Evolutionary conservation across 2,888 invertebrate genomes (phyloP), one percentile per base, ranked within the genome.

Genomic region (Papilio elwesi): DNA sequence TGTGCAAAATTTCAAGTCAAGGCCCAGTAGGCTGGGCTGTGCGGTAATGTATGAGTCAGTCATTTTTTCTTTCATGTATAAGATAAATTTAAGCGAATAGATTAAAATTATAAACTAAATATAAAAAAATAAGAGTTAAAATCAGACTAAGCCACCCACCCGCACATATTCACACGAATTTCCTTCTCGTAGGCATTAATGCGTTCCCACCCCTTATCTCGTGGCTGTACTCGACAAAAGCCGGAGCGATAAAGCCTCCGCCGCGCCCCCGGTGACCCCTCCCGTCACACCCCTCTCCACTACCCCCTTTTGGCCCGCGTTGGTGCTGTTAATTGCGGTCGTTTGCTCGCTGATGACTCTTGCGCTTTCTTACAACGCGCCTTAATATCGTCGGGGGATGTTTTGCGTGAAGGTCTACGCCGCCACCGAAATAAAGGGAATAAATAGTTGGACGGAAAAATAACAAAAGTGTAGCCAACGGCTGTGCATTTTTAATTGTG

Each of bases 281-380:
- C 72, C 15, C 43, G 59, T 38, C 49, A 6, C 38, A 12, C 48
- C 51, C 59, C 47, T 26, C 26, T 16, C 36, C 11, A 8, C 48
- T 4, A n/a, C 26, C 36, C 53, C 11, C 15, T 15, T 36, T 80
- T 78, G 76, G 82, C 77, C 13, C 26, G 36, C 12, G 57, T 36
- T 36, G 57, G 57, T 81, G 78, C 78, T 79, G 81, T 81, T 83
- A 83, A 83, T 83, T 83, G 82, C 80, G 78, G 80, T 80, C 81
- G 79, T 83, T 82, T 80, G 79, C 80, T 78, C 75, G 77, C 78
- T 78, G 81, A 79, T 77, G 80, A 78, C 79, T 81, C 76, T 78
- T 76, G 76, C 67, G 75, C 76, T 75, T 75, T 72, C 74, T 74
- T 73, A 71, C 70, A 74, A 69, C 73, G 66, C 49, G 16, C 68